Evolutionary conservation across 1,140 invertebrate species (phyloP), one percentile per base, ranked within the genome.

Genomic region (Eriosoma lanigerum): DNA sequence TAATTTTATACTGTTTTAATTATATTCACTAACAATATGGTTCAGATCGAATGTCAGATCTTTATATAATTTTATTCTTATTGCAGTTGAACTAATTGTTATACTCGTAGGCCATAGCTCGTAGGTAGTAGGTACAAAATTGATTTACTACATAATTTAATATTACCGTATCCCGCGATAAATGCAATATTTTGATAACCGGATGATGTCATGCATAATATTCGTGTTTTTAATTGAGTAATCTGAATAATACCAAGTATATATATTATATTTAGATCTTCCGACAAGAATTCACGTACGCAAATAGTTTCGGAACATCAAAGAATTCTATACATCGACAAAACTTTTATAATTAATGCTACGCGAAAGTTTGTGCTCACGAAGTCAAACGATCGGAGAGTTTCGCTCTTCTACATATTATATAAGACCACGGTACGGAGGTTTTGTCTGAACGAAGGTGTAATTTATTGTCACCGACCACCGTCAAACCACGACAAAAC

Each of bases 321-420:
- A 72, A 50, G 68, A 72, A 72, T 72, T 52, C 24, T 52, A 19
- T 52, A 72, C 46, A 72, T 52, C 68, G 24, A 13, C 26, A 72
- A 72, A 72, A 72, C 46, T 72, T 72, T 26, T 72, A 50, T 72
- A 52, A 72, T 72, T 72, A 72, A 72, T 24, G 24, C 50, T 29
- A 72, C 52, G 48, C 52, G 48, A 26, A 72, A 29, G 68, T 50
- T 68, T 72, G 68, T 32, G 19, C 50, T 68, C n/a, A n/a, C 15
- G 21, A 52, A 52, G 68, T 72, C n/a, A 19, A 52, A 72, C 46
- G 24, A 50, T 72, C 68, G 13, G 38, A 19, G 21, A 68, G 21
- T 68, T 68, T 48, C 21, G 21, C 21, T 21, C 32, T 24, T 38
- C 10, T 21, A 66, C 15, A 62, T 26, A 17, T 19, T 8, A 48